These are phyloP conservation scores for Cataglyphis rosenhaueri DNA, from an alignment of 2,888 invertebrate species.

Conservation along the genomic window DNA sequence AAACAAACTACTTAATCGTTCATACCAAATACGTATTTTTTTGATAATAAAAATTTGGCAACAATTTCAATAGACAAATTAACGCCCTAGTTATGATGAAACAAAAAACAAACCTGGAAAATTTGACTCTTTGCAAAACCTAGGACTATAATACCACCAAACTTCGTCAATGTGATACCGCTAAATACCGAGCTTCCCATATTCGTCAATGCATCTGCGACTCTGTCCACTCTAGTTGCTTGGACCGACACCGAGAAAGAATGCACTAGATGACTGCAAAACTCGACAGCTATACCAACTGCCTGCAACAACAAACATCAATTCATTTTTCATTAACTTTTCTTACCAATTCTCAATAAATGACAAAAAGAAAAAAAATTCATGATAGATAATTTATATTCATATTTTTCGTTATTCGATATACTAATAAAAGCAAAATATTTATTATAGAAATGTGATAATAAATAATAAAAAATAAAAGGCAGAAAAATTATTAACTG, in stretches of 20 bases:
- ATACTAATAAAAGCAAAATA: neutral
- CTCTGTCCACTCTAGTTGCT: conserved; percentile 90
- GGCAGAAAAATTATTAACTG: neutral
- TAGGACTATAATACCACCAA: conserved; percentile 98
- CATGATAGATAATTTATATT: neutral
- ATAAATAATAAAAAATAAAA: conserved; percentile 24
- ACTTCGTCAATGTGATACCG: conserved; percentile 99
- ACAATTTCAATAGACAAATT: neutral
- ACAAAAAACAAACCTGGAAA: conserved; percentile 89
- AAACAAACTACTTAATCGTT: neutral
- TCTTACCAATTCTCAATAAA: neutral
- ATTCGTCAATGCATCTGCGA: conserved; percentile 93
- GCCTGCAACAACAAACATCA: conserved; percentile 87
- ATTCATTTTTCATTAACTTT: neutral
- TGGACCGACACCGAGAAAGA: conserved; percentile 94
- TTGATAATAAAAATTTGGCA: neutral
- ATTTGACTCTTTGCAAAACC: conserved; percentile 99
- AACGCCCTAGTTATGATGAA: neutral
- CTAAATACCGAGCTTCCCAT: conserved; percentile 98
- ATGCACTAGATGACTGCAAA: conserved; percentile 98
- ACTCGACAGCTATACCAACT: conserved; percentile 99
- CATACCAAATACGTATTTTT: neutral
- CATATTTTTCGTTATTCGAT: neutral
- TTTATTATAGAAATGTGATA: neutral
- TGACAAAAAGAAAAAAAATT: neutral